Percentiles rank a stretch among this genome's conserved stretches.
phyloP scores from a whole-genome alignment of 2,888 invertebrate species.

The Agonopterix heracliana region DNA sequence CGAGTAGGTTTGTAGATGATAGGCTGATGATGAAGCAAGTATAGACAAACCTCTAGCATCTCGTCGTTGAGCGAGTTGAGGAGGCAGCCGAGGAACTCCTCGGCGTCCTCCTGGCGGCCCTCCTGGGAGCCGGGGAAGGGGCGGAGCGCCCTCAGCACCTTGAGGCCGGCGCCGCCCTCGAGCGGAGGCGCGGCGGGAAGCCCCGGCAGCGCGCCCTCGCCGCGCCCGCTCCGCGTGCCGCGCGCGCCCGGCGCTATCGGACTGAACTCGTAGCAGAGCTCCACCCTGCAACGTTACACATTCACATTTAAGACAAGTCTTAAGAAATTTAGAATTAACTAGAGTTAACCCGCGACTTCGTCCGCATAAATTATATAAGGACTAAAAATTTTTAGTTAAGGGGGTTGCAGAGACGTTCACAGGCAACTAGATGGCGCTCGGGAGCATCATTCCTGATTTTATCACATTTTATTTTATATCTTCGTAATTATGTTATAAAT shows the following conservation, averaged over 20 bases:
- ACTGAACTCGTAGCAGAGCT: slow-evolving; percentile 87
- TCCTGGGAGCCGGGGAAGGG: slow-evolving; percentile 81
- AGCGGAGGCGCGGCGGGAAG: slow-evolving; percentile 87
- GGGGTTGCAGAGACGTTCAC: no score
- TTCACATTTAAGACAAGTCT: no score
- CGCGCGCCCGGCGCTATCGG: slow-evolving; percentile 66
- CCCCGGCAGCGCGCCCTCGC: slow-evolving; percentile 56
- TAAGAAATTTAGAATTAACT: no score
- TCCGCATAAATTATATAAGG: no score
- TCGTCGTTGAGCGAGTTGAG: slow-evolving; percentile 97
- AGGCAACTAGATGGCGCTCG: no score
- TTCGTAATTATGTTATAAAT: no score
- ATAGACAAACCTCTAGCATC: slow-evolving; percentile 86
- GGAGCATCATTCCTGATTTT: no score
- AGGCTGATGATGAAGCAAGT: no score
- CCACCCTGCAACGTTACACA: slow-evolving; percentile 75
- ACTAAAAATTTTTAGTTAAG: no score
- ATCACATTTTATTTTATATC: no score
- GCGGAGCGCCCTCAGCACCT: slow-evolving; percentile 86
- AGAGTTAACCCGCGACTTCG: no score
- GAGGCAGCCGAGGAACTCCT: slow-evolving; percentile 95
- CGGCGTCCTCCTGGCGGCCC: slow-evolving; percentile 97
- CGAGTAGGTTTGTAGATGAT: no score
- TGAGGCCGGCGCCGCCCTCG: slow-evolving; percentile 92
- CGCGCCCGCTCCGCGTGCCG: slow-evolving; percentile 43